A percentile compares a stretch with the other conserved stretches of the same genome.
Evolutionary conservation across 2,113 vertebrate genomes (phyloP).

Genomic region (Pedetes capensis): DNA sequence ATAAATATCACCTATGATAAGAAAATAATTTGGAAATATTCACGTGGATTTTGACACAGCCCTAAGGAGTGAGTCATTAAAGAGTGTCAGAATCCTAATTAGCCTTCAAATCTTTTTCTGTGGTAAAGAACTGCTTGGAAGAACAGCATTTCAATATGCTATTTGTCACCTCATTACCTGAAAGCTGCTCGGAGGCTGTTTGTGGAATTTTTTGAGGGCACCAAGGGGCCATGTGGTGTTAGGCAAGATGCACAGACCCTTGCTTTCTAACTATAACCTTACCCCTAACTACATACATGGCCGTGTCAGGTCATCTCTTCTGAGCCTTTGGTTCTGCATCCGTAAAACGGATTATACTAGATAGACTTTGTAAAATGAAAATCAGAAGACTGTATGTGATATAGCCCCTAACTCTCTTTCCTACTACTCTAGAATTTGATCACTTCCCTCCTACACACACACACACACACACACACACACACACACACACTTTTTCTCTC

Average conservation of each 20-base stretch:
- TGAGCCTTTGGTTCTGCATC: conserved; percentile 18
- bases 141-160: conserved; percentile 29
- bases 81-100: conserved; percentile 61
- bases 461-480: not conserved
- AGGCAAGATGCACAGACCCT: not conserved
- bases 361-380: conserved; percentile 5
- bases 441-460: not conserved
- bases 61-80: conserved; percentile 31
- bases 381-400: not conserved
- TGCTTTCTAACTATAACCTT: not conserved
- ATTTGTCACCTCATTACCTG: conserved; percentile 59
- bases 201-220: conserved; percentile 16
- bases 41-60: conserved; percentile 43
- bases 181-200: conserved; percentile 42
- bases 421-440: not conserved
- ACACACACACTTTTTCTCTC: no score
- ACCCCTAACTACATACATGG: not conserved
- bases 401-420: not conserved
- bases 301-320: not conserved
- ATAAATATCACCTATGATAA: conserved; percentile 46
- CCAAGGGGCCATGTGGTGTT: not conserved
- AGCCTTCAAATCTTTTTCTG: conserved; percentile 32
- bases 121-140: conserved; percentile 46
- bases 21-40: conserved; percentile 50
- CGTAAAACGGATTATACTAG: conserved; percentile 11